Base-by-base conservation (phyloP, 35 echinoderm and acorn worm genomes). In the Ophioderma brevispina region DNA sequence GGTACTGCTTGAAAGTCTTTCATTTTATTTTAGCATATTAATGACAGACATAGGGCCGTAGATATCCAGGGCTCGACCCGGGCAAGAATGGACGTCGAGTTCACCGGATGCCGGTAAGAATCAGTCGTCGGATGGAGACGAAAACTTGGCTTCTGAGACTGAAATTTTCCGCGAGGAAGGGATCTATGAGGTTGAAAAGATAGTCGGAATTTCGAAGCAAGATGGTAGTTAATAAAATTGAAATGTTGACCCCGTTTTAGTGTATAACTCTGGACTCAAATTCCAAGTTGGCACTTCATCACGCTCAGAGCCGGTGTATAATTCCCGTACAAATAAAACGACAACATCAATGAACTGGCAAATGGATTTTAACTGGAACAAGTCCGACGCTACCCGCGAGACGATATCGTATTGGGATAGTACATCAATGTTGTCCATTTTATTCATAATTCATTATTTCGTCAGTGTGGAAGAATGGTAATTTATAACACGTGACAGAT, bases 101-200 rank as follows among this genome's bases (percentile, higher is more conserved):
- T 70, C 59, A 70, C 59, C 59, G 83, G 63, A 64, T 59, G 52
- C 83, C 37, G 83, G 83, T 37, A 31, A 64, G 5, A 63, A 85
- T 35, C 36, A 25, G 17, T 64, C 83, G 31, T 59, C 83, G 39
- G 83, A 85, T 64, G 63, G 43, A 37, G 83, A 85, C n/a, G 83
- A 85, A 85, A 92, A 84, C 38, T 52, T 92, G 37, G 76, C 84
- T 28, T 81, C 84, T 77, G 32, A 49, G 25, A 77, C 39, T 17
- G 82, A 85, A 37, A 86, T 86, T 55, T 78, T 39, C 30, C 76
- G 32, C 13, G 78, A 81, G 21, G 91, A 92, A 30, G 78, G 86
- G 37, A 85, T 92, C 19, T 92, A 87, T 33, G 91, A 92, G 49
- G 91, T 92, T 41, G 91, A 92, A 63, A 92, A 81, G 91, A 92